These are phyloP conservation scores for Loripinus fragilis DNA, from an alignment of 2,888 invertebrate species.

Conservation along the genomic window DNA sequence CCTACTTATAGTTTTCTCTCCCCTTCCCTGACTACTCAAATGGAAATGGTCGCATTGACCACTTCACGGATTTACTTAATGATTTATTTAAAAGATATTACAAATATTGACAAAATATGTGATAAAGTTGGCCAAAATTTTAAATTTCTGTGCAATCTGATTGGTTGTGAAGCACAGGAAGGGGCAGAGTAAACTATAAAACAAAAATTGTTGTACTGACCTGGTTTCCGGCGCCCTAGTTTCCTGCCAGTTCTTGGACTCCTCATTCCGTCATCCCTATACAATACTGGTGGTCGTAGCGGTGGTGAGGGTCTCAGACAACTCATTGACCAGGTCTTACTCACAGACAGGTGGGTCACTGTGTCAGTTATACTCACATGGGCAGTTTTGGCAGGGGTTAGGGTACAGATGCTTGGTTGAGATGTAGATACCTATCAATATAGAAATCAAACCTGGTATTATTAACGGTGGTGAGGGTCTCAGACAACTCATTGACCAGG, in stretches of 20 bases:
- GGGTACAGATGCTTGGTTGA: slow-evolving; percentile 78
- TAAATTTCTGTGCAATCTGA: no score
- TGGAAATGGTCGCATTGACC: no score
- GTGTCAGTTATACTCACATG: slow-evolving; percentile 76
- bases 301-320: slow-evolving; percentile 95
- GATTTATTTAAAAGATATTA: no score
- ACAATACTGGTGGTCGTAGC: slow-evolving; percentile 88
- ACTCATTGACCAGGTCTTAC: slow-evolving; percentile 86
- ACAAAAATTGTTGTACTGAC: slow-evolving; percentile 42
- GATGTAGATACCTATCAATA: slow-evolving; percentile 80
- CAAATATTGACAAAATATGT: no score
- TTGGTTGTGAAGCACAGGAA: no score
- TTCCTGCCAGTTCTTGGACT: slow-evolving; percentile 77
- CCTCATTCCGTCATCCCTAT: slow-evolving; percentile 75
- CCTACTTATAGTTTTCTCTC: no score
- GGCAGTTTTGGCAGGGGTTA: slow-evolving; percentile 77
- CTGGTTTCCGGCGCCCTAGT: slow-evolving; percentile 76
- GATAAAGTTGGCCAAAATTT: no score
- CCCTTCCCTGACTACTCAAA: no score
- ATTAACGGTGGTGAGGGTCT: slow-evolving; percentile 94
- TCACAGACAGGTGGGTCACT: slow-evolving; percentile 56
- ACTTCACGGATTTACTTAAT: no score
- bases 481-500: slow-evolving; percentile 89
- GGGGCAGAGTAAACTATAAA: no score
- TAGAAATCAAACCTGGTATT: slow-evolving; percentile 88